Percentiles rank a stretch among this genome's conserved stretches.
phyloP scores from a whole-genome alignment of 1,140 invertebrate genomes.

The Papilio machaon region DNA sequence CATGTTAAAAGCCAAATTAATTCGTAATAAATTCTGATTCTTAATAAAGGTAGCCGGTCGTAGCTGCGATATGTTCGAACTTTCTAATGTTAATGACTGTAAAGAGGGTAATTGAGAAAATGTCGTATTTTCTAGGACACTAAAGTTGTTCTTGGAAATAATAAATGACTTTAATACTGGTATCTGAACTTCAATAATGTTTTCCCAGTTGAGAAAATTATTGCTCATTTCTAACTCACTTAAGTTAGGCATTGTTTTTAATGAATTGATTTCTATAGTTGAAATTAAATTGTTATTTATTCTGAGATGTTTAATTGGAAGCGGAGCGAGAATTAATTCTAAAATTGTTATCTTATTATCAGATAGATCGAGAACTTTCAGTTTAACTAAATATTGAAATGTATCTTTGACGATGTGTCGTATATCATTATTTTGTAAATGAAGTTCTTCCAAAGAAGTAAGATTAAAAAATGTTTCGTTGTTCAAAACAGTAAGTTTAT shows the following conservation, averaged over 20 bases:
- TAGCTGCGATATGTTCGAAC: constrained; percentile 85
- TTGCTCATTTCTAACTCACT: constrained; percentile 84
- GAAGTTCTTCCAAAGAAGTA: constrained; percentile 85
- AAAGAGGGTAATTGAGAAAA: constrained; percentile 89
- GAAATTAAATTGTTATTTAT: constrained; percentile 83
- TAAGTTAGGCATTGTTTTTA: constrained; percentile 83
- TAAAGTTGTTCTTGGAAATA: constrained; percentile 90
- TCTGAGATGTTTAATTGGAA: constrained; percentile 84
- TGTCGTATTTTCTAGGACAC: constrained; percentile 84
- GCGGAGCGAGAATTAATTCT: constrained; percentile 84
- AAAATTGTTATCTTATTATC: constrained; percentile 85
- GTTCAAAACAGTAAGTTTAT: constrained; percentile 85
- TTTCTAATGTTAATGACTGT: constrained; percentile 87
- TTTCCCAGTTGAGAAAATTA: constrained; percentile 82
- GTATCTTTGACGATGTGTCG: constrained; percentile 84
- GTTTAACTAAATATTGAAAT: constrained; percentile 84
- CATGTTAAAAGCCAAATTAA: constrained; percentile 88
- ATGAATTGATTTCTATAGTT: constrained; percentile 83
- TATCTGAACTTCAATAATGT: constrained; percentile 72
- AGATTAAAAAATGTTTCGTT: constrained; percentile 85
- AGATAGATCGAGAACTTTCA: constrained; percentile 86
- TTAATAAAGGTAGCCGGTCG: constrained; percentile 87
- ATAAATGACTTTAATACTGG: constrained; percentile 84
- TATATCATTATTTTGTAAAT: constrained; percentile 85
- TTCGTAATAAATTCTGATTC: constrained; percentile 87